A percentile compares a stretch with the other conserved stretches of the same genome.
Evolutionary conservation across 1,140 invertebrate species (phyloP).

Genomic region (Euborellia annulipes): DNA sequence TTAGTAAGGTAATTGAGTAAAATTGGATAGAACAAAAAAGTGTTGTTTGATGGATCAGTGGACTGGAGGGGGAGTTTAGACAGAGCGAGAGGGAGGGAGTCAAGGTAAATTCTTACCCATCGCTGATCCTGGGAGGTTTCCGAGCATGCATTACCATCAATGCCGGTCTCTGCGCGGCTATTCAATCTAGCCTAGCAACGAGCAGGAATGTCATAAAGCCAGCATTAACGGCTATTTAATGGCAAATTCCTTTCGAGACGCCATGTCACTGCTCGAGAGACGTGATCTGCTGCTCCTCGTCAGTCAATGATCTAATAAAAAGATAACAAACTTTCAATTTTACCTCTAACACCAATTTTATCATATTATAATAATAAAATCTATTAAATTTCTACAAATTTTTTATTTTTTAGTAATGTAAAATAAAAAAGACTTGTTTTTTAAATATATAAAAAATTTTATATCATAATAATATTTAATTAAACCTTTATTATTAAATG

Average conservation of each 20-base stretch:
- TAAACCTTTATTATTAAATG: no score
- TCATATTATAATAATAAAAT: no score
- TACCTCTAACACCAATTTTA: no score
- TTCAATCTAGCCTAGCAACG: conserved; percentile 32
- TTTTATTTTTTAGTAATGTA: no score
- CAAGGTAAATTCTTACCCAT: conserved; percentile 61
- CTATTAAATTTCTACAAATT: no score
- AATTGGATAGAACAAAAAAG: conserved; percentile 11
- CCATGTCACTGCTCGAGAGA: conserved; percentile 36
- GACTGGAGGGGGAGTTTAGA: conserved; percentile 18
- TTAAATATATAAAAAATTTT: no score
- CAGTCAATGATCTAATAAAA: no score
- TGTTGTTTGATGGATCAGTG: conserved; percentile 22
- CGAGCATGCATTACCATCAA: conserved; percentile 99
- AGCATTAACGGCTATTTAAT: conserved; percentile 36
- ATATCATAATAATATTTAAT: no score
- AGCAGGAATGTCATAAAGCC: conserved; percentile 36
- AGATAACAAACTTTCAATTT: no score
- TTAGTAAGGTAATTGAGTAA: conserved; percentile 3
- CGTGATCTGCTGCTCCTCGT: conserved; percentile 27
- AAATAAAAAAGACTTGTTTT: no score
- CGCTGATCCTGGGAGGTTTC: conserved; percentile 94
- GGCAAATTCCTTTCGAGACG: conserved; percentile 34
- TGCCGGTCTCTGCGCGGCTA: conserved; percentile 56
- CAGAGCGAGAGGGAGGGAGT: conserved; percentile 5